These are phyloP conservation scores for Pteronura brasiliensis DNA, from an alignment of 2,113 vertebrate genomes.

Conservation along the genomic window DNA sequence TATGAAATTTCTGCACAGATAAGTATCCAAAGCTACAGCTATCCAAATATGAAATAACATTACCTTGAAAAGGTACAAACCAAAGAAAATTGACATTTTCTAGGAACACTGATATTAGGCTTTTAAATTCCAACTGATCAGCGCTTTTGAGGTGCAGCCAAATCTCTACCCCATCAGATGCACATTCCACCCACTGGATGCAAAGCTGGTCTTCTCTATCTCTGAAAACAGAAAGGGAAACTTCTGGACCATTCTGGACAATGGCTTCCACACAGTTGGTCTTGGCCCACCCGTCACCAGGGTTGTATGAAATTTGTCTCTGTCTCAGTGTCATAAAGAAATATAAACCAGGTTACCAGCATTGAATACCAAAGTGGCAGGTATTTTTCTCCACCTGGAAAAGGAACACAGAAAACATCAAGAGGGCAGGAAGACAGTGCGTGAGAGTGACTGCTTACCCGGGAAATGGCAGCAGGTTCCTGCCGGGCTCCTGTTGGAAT, in stretches of 20 bases:
- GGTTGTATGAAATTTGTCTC: conserved; percentile 61
- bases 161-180: background rate
- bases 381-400: background rate
- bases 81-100: background rate
- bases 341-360: conserved; percentile 47
- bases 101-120: background rate
- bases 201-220: conserved; percentile 40
- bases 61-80: background rate
- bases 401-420: background rate
- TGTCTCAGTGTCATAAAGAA: conserved; percentile 47
- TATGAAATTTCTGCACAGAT: background rate
- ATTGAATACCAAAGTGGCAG: background rate
- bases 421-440: background rate
- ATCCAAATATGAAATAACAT: background rate
- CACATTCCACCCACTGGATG: background rate
- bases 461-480: background rate
- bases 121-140: background rate
- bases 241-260: conserved; percentile 37
- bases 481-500: background rate
- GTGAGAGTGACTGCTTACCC: background rate
- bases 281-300: conserved; percentile 30
- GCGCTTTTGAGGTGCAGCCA: background rate
- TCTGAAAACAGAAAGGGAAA: conserved; percentile 52
- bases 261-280: conserved; percentile 34
- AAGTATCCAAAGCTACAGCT: background rate